phyloP scores from a whole-genome alignment of 2,797 vertebrate genomes.

The Gymnocypris eckloni region DNA sequence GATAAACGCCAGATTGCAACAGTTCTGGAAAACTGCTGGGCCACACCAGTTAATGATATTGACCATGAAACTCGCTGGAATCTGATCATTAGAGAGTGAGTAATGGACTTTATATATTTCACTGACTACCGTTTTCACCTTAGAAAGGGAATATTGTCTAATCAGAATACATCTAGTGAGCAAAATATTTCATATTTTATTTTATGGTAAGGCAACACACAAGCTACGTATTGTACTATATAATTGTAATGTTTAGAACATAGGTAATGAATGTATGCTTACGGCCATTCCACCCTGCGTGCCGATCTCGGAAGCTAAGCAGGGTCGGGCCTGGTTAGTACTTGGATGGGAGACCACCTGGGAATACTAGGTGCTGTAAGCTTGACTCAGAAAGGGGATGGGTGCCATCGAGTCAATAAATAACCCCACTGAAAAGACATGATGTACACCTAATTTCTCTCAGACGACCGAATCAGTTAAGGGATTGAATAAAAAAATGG shows the following conservation, averaged over 20 bases:
- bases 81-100: slow-evolving; percentile 72
- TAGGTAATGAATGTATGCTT: background rate
- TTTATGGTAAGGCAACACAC: background rate
- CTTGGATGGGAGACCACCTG: too few relatives aligned
- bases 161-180: background rate
- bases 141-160: background rate
- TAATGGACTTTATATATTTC: background rate
- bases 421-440: too few relatives aligned
- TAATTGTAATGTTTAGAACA: background rate
- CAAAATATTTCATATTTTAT: too few relatives aligned
- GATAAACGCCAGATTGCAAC: slow-evolving; percentile 65
- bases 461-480: too few relatives aligned
- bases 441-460: too few relatives aligned
- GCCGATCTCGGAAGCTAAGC: too few relatives aligned
- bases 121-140: background rate
- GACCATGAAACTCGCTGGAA: slow-evolving; percentile 63
- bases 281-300: too few relatives aligned
- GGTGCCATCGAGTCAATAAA: too few relatives aligned
- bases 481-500: too few relatives aligned
- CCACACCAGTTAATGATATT: slow-evolving; percentile 66
- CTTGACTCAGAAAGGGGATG: too few relatives aligned
- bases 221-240: background rate
- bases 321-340: too few relatives aligned
- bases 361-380: too few relatives aligned
- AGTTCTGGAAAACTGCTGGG: slow-evolving; percentile 75